Percentiles rank a stretch among this genome's conserved stretches.
phyloP scores from a whole-genome alignment of 2,888 invertebrate genomes.

The Emmelina monodactyla region DNA sequence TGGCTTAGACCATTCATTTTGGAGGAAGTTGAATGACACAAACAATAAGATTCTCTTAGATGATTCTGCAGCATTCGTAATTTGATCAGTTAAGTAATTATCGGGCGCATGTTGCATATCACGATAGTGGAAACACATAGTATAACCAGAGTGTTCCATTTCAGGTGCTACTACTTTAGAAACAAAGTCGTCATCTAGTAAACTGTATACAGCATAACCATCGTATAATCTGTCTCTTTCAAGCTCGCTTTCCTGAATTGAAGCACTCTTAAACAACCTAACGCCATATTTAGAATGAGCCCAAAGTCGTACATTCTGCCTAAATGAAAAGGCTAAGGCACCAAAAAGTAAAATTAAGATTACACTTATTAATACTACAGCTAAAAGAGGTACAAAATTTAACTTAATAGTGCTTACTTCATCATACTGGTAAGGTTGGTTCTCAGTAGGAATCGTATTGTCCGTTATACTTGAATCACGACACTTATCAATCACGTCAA shows the following conservation, averaged over 20 bases:
- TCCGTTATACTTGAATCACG: slow-evolving; percentile 51
- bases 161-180: slow-evolving; percentile 75
- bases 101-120: slow-evolving; percentile 69
- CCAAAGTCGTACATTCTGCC: slow-evolving; percentile 82
- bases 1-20: slow-evolving; percentile 83
- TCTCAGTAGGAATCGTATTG: slow-evolving; percentile 66
- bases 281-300: slow-evolving; percentile 82
- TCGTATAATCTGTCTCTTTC: slow-evolving; percentile 79
- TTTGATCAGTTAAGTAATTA: slow-evolving; percentile 68
- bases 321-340: slow-evolving; percentile 77
- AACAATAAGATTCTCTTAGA: slow-evolving; percentile 78
- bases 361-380: slow-evolving; percentile 75
- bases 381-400: slow-evolving; percentile 76
- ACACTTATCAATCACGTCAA: slow-evolving; percentile 55
- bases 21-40: slow-evolving; percentile 80
- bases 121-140: slow-evolving; percentile 75
- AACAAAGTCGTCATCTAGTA: slow-evolving; percentile 78
- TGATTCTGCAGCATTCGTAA: slow-evolving; percentile 69
- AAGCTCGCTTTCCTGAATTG: slow-evolving; percentile 64
- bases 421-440: slow-evolving; percentile 69
- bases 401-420: slow-evolving; percentile 72
- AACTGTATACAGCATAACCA: slow-evolving; percentile 87
- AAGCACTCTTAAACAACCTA: slow-evolving; percentile 73
- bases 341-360: slow-evolving; percentile 75
- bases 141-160: slow-evolving; percentile 73